Evolutionary conservation across 2,797 vertebrate species (phyloP).

Genomic region (Cyprinella venusta): DNA sequence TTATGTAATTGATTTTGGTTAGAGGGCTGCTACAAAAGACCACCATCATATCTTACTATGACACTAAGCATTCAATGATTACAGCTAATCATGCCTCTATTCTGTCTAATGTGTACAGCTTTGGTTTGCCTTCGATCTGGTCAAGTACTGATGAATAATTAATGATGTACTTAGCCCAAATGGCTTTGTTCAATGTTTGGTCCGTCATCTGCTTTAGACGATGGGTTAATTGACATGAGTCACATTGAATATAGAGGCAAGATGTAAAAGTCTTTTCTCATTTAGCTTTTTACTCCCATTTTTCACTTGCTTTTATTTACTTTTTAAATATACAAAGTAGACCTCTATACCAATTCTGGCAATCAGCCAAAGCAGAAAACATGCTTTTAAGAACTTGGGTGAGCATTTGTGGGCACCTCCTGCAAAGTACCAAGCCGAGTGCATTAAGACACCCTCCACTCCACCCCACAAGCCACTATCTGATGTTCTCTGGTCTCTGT

Average conservation of each 20-base stretch:
- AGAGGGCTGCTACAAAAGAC: conserved; percentile 39
- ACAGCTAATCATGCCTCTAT: conserved; percentile 55
- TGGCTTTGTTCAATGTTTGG: conserved; percentile 50
- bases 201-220: conserved; percentile 48
- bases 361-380: conserved; percentile 8
- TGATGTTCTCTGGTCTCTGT: conserved; percentile 44
- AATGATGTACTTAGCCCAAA: conserved; percentile 58
- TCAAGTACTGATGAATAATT: conserved; percentile 62
- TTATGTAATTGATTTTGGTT: conserved; percentile 52
- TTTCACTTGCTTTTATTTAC: conserved; percentile 1
- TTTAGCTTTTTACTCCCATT: background rate
- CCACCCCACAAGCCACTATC: conserved; percentile 37
- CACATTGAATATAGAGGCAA: conserved; percentile 10
- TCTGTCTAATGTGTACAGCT: conserved; percentile 53
- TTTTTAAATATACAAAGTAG: background rate
- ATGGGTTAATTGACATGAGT: conserved; percentile 36
- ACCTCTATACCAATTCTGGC: conserved; percentile 11
- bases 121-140: conserved; percentile 55
- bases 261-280: background rate
- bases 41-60: conserved; percentile 52
- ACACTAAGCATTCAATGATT: conserved; percentile 60
- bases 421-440: conserved; percentile 10
- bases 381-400: conserved; percentile 40
- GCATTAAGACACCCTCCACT: conserved; percentile 30
- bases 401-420: conserved; percentile 35